phyloP scores from a whole-genome alignment of 2,888 invertebrate species.

The Sinelater perroti region DNA sequence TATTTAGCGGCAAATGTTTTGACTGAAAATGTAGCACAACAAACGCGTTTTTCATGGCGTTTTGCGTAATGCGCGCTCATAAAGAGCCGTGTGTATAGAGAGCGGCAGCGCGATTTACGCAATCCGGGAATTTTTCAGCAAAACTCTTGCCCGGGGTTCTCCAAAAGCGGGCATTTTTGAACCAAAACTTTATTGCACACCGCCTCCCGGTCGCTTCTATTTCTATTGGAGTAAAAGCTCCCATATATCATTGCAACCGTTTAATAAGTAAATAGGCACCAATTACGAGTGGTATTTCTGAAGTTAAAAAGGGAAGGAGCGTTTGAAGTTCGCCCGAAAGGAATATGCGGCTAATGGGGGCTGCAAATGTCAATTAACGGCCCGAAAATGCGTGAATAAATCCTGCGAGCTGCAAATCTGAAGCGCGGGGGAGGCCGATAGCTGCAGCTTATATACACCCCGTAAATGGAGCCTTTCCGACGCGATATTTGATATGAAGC shows the following conservation, averaged over 20 bases:
- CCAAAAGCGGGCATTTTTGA: not conserved
- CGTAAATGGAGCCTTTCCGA: not conserved
- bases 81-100: not conserved
- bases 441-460: not conserved
- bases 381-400: too few relatives aligned
- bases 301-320: not conserved
- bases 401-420: not conserved
- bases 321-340: not conserved
- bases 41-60: too few relatives aligned
- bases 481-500: slow-evolving; percentile 3
- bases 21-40: too few relatives aligned
- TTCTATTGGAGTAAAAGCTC: slow-evolving; percentile 10
- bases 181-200: not conserved
- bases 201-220: not conserved
- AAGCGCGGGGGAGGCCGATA: not conserved
- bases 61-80: too few relatives aligned
- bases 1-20: too few relatives aligned
- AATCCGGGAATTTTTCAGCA: not conserved
- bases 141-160: not conserved
- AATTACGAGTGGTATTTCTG: slow-evolving; percentile 8
- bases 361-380: too few relatives aligned
- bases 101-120: not conserved
- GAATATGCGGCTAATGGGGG: not conserved
- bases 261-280: slow-evolving; percentile 8
- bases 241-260: slow-evolving; percentile 10